Conservation (phyloP, 2,113 vertebrate species). For the Mastomys coucha region DNA sequence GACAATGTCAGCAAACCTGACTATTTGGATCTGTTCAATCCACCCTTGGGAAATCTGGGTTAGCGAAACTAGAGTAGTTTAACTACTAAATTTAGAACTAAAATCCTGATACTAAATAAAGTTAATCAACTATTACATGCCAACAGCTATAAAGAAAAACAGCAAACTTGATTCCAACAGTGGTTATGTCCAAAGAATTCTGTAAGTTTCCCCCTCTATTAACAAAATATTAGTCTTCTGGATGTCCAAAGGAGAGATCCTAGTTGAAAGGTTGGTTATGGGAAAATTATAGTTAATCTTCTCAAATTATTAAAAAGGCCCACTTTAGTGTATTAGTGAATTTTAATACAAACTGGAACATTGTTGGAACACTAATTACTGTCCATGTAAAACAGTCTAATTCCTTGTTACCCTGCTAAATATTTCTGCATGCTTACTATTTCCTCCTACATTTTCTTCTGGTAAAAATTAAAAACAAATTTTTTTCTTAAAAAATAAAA, state of each 20-base stretch:
- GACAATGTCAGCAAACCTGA: conserved; percentile 46
- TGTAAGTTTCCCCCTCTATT: neutral
- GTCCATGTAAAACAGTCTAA: neutral
- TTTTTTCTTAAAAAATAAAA: neutral
- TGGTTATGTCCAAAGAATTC: conserved; percentile 37
- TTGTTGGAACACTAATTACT: conserved; percentile 19
- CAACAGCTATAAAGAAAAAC: conserved; percentile 65
- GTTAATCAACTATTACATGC: conserved; percentile 54
- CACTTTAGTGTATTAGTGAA: neutral
- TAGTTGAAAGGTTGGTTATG: conserved; percentile 47
- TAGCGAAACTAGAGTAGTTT: conserved; percentile 42
- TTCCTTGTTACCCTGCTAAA: conserved; percentile 10
- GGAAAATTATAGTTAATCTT: conserved; percentile 56
- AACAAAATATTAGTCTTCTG: conserved; percentile 60
- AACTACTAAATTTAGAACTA: conserved; percentile 58
- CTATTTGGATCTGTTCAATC: conserved; percentile 52
- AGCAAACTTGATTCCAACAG: conserved; percentile 68
- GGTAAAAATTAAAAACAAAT: neutral
- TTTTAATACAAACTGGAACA: neutral
- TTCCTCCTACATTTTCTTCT: conserved; percentile 47
- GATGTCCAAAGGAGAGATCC: neutral
- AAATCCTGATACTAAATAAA: conserved; percentile 55
- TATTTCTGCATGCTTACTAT: neutral
- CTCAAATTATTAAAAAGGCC: conserved; percentile 36
- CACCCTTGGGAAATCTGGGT: conserved; percentile 59